phyloP scores from a whole-genome alignment of 2,113 vertebrate genomes.

The Mormyrus iriodes region DNA sequence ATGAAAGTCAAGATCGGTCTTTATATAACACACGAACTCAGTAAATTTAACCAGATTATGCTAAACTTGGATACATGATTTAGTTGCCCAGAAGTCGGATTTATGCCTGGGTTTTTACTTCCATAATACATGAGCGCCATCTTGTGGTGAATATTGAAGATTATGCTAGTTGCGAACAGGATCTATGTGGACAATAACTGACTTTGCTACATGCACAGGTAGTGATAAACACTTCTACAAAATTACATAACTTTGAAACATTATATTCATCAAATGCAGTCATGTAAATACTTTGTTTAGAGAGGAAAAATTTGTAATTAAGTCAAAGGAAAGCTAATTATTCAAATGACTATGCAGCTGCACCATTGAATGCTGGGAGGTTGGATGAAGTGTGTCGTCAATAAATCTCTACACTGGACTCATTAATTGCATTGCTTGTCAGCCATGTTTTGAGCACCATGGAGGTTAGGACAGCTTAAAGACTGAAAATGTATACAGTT shows the following conservation, averaged over 20 bases:
- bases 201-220: neutral
- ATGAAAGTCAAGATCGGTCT: neutral
- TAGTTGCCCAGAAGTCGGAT: neutral
- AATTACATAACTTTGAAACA: neutral
- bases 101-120: neutral
- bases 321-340: neutral
- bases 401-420: neutral
- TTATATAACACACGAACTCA: neutral
- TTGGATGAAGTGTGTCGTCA: neutral
- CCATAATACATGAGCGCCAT: constrained; percentile 32
- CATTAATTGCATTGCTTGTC: neutral
- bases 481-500: neutral
- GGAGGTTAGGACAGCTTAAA: neutral
- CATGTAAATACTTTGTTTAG: neutral
- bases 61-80: neutral
- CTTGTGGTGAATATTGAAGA: constrained; percentile 27
- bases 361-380: neutral
- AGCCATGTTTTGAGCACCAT: neutral
- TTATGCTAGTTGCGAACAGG: neutral
- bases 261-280: neutral
- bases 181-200: neutral
- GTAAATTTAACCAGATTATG: neutral
- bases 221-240: neutral
- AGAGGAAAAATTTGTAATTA: neutral
- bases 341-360: neutral